Evolutionary conservation across 1,140 invertebrate genomes (phyloP).

Genomic region (Drosophila bocki): DNA sequence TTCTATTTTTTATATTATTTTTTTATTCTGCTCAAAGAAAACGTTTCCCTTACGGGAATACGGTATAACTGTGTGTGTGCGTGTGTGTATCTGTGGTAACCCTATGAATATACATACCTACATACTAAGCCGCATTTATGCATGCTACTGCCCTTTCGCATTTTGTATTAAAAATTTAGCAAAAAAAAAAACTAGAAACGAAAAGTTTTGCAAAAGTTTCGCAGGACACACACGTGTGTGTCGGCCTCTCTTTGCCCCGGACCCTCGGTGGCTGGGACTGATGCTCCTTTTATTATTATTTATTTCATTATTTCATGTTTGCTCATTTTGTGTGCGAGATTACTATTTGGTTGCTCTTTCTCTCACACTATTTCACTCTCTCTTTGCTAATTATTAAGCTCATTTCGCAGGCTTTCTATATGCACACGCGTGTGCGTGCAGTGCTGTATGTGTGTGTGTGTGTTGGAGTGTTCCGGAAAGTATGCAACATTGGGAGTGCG

Average conservation of each 20-base stretch:
- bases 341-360: slow-evolving; percentile 23
- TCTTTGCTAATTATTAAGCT: slow-evolving; percentile 66
- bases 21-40: slow-evolving; percentile 6
- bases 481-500: slow-evolving; percentile 5
- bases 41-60: not conserved
- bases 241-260: slow-evolving; percentile 2
- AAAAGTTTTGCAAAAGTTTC: slow-evolving; percentile 50
- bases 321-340: slow-evolving; percentile 39
- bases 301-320: slow-evolving; percentile 52
- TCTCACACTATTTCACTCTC: slow-evolving; percentile 3
- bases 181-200: slow-evolving; percentile 29
- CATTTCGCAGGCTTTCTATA: slow-evolving; percentile 59
- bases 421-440: slow-evolving; percentile 36
- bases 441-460: not conserved
- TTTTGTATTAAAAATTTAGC: slow-evolving; percentile 65
- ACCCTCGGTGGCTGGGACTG: not conserved
- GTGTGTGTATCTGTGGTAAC: slow-evolving; percentile 15
- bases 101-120: slow-evolving; percentile 21
- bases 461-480: slow-evolving; percentile 2
- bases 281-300: slow-evolving; percentile 51
- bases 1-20: not conserved
- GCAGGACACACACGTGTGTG: slow-evolving; percentile 33
- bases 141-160: slow-evolving; percentile 40
- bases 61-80: not conserved
- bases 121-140: slow-evolving; percentile 9